A percentile compares a stretch with the other conserved stretches of the same genome.
Evolutionary conservation across 2,797 vertebrate genomes (phyloP).

Genomic region (Sebastes iracundus): DNA sequence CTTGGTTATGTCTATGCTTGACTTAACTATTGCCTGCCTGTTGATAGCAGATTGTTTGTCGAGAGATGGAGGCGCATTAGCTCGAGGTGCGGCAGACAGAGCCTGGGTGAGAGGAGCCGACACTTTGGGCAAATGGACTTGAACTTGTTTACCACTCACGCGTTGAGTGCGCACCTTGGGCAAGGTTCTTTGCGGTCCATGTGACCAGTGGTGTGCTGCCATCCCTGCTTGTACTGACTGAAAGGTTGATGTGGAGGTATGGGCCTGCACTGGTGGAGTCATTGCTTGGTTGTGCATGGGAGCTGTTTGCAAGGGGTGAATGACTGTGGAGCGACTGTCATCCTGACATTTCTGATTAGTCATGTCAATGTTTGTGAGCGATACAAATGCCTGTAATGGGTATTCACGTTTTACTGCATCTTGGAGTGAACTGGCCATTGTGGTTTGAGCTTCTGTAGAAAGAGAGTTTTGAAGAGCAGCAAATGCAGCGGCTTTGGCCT

Average conservation of each 20-base stretch:
- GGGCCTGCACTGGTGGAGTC: constrained; percentile 14
- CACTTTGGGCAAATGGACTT: constrained; percentile 14
- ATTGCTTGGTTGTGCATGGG: constrained; percentile 26
- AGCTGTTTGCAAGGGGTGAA: constrained; percentile 44
- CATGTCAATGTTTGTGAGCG: neutral
- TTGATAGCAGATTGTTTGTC: constrained; percentile 4
- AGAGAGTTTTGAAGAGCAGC: constrained; percentile 10
- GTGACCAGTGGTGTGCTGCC: constrained; percentile 16
- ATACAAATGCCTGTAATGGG: constrained; percentile 31
- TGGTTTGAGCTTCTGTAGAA: constrained; percentile 9
- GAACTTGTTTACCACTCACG: neutral
- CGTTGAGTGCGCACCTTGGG: constrained; percentile 18
- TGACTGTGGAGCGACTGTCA: constrained; percentile 27
- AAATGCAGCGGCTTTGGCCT: constrained; percentile 27
- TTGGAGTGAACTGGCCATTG: neutral
- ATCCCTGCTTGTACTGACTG: constrained; percentile 8
- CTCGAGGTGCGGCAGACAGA: constrained; percentile 5
- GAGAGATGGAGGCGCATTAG: neutral
- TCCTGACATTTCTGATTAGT: constrained; percentile 19
- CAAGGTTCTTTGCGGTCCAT: constrained; percentile 23
- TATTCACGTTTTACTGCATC: constrained; percentile 22
- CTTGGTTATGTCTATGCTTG: constrained; percentile 53
- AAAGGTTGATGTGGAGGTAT: constrained; percentile 1
- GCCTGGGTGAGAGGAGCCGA: constrained; percentile 2
- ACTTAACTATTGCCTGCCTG: constrained; percentile 26